Base-by-base conservation (phyloP, 2,113 vertebrate species). In the Theropithecus gelada region DNA sequence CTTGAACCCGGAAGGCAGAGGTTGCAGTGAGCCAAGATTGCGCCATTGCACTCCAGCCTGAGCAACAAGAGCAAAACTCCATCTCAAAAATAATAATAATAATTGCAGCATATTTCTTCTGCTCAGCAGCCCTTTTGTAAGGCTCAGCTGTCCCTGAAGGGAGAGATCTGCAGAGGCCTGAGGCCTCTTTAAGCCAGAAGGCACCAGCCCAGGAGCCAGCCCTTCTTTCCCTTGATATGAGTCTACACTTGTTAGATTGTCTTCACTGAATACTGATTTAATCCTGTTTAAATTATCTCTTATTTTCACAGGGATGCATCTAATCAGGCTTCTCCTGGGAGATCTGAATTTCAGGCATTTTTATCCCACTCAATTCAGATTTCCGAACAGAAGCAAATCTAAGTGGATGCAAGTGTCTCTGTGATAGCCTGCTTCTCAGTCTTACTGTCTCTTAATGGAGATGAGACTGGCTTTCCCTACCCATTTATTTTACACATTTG, bases 121-220 rank as follows among this genome's bases (percentile, higher is more conserved):
- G 20, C 35, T 72, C 35, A n/a, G 66, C 17, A 43, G 17, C 30
- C 32, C 17, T 66, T 0, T 17, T 9, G 4, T 75, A 22, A 75
- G 22, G 48, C 17, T 6, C 20, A 30, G 43, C 30, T 64, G 27
- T 68, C 48, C 1, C 8, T 27, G 17, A 68, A 92, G 16, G 18
- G 25, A 76, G 38, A 91, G 30, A 32, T 6, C 17, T 30, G 0
- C 0, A 22, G 75, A 43, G 38, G n/a, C 72, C 18, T 57, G 0
- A 6, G 22, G 0, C 45, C 1, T 0, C 83, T 32, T 7, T 5
- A 9, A 1, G 16, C 11, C 2, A 32, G 50, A 57, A 59, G 22
- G n/a, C 2, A 35, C 40, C 7, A 17, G 27, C 30, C 5, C 10
- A 50, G 23, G 50, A 45, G 57, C 50, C n/a, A 18, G 55, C 43